These are phyloP conservation scores for Drosophila planitibia DNA, from an alignment of 2,888 invertebrate genomes.

Conservation along the genomic window DNA sequence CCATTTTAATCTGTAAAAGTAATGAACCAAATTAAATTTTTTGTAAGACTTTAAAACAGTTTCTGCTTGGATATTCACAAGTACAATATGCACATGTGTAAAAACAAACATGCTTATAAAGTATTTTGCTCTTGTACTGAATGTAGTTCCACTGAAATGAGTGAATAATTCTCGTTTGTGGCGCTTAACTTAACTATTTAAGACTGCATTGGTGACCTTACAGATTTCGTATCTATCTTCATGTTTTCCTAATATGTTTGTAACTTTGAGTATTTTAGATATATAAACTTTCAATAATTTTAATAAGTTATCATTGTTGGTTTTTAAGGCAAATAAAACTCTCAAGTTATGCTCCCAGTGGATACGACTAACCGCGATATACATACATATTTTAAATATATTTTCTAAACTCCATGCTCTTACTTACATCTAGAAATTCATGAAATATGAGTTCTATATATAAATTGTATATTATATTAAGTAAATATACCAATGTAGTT, in stretches of 20 bases:
- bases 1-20: conserved; percentile 10
- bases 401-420: conserved; percentile 35
- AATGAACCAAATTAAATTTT: conserved; percentile 10
- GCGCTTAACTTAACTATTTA: conserved; percentile 19
- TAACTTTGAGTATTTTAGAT: conserved; percentile 38
- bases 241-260: conserved; percentile 31
- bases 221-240: conserved; percentile 17
- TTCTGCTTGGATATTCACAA: conserved; percentile 13
- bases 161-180: conserved; percentile 10
- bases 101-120: conserved; percentile 20
- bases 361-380: conserved; percentile 14
- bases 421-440: conserved; percentile 64
- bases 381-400: conserved; percentile 13
- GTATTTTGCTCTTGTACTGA: conserved; percentile 48
- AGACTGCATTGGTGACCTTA: conserved; percentile 9
- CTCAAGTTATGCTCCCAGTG: conserved; percentile 47
- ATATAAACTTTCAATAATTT: conserved; percentile 36
- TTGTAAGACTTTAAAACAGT: not conserved
- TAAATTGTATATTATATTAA: conserved; percentile 39
- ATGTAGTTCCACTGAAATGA: conserved; percentile 33
- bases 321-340: conserved; percentile 61
- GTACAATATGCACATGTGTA: conserved; percentile 5
- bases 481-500: conserved; percentile 41
- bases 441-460: conserved; percentile 54
- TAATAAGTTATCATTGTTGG: conserved; percentile 48